Conservation (phyloP, 2,797 vertebrate species). For the Emys orbicularis region DNA sequence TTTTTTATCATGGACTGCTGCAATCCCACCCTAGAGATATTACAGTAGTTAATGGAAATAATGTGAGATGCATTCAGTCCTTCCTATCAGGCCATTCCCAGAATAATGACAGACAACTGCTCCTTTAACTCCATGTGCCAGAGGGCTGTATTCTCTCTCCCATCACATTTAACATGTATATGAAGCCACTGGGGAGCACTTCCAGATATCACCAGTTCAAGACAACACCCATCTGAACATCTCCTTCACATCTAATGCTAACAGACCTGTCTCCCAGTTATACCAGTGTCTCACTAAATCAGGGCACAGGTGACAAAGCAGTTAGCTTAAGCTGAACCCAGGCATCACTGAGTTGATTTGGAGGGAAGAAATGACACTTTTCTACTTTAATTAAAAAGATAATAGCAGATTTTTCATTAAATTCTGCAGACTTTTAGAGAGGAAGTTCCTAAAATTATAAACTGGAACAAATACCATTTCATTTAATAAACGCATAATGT, state of each 20-base stretch:
- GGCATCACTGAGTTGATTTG: background rate
- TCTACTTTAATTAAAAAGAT: background rate
- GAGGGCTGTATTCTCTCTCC: background rate
- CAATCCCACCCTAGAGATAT: background rate
- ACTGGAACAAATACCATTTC: background rate
- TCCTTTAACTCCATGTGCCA: background rate
- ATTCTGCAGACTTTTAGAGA: background rate
- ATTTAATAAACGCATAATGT: background rate
- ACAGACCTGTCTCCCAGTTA: background rate
- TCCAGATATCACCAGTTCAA: background rate
- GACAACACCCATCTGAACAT: background rate
- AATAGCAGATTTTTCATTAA: background rate
- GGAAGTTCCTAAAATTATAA: background rate
- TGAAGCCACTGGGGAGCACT: background rate
- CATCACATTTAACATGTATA: background rate
- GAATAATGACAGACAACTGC: background rate
- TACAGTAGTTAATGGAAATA: background rate
- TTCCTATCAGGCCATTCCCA: background rate
- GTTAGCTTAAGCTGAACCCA: background rate
- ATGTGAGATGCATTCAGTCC: background rate
- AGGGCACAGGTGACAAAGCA: background rate
- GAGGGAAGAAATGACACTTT: background rate
- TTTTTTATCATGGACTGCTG: conserved; percentile 16
- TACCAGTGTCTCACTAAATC: background rate
- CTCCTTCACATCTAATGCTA: background rate